Base-by-base conservation (phyloP, 1,140 invertebrate genomes). In the Calycopis cecrops region DNA sequence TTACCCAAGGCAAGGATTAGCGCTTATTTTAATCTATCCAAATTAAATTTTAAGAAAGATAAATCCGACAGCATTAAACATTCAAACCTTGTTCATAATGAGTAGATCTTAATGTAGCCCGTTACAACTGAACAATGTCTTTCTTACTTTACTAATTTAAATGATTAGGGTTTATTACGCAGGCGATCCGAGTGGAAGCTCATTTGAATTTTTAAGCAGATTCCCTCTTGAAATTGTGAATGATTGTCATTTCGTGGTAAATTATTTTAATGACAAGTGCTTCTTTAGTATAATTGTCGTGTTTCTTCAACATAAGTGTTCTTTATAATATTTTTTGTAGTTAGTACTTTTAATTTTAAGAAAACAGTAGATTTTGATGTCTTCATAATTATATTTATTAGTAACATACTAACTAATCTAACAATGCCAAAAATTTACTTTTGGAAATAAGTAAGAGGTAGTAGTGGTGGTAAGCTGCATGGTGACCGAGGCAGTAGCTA, bases 1-100 rank as follows among this genome's bases (percentile, higher is more conserved):
- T 28, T 0, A 18, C 17, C 16, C 21, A 6, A 34, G 28, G 8
- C 10, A 48, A 18, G 35, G 12, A 35, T 50, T 12, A 17, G 35
- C 34, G 49, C 16, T 51, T 35, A 42, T 6, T 12, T 35, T 37
- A 51, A 51, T 35, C 34, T 14, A 42, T 16, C 17, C 35, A 67
- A 75, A 75, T 75, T 72, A 71, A 75, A 75, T 71, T 73, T 68
- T 60, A 73, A 68, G 70, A 60, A 63, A 67, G 71, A 76, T 71
- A 67, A 76, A 73, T 76, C 63, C 67, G 62, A 59, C 54, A 67
- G 61, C 71, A 68, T 72, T 76, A 72, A 71, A 76, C 70, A 76
- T 76, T 76, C 67, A 69, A 72, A 73, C 69, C 69, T 73, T 72
- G 67, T 72, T 72, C 69, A 63, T 68, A 67, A 69, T 62, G 67